Conservation (phyloP, 1,140 invertebrate genomes). For the Drosophila nigromelanica region DNA sequence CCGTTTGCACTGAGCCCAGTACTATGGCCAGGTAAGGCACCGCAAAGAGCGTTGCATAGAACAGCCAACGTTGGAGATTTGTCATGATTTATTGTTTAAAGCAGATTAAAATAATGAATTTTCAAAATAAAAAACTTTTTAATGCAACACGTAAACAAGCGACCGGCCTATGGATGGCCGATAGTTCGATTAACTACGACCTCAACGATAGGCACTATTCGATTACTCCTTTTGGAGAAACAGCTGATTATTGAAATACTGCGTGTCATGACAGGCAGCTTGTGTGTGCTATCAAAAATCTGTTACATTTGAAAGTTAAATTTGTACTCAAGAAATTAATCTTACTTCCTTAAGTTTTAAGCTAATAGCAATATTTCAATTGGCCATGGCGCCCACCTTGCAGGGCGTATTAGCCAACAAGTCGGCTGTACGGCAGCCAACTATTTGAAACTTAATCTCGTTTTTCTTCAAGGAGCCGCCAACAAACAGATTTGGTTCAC, state of each 20-base stretch:
- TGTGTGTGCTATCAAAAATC: not conserved
- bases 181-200: not conserved
- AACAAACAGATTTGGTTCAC: constrained; percentile 86
- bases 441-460: constrained; percentile 89
- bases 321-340: not conserved
- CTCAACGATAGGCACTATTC: not conserved
- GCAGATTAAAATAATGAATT: constrained; percentile 13
- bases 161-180: constrained; percentile 50
- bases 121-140: constrained; percentile 15
- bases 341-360: not conserved
- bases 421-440: constrained; percentile 74
- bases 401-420: constrained; percentile 69
- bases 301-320: not conserved
- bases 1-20: constrained; percentile 86
- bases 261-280: constrained; percentile 5
- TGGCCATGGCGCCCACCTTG: constrained; percentile 47
- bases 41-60: constrained; percentile 86
- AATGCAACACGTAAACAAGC: constrained; percentile 64
- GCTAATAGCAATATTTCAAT: not conserved
- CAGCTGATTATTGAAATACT: not conserved
- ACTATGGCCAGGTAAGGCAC: constrained; percentile 89
- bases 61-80: constrained; percentile 92
- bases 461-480: constrained; percentile 85
- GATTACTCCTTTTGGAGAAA: not conserved
- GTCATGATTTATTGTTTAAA: constrained; percentile 85